Percentiles rank a stretch among this genome's conserved stretches.
Conservation (phyloP, 2,113 vertebrate genomes). For the Cariama cristata region DNA sequence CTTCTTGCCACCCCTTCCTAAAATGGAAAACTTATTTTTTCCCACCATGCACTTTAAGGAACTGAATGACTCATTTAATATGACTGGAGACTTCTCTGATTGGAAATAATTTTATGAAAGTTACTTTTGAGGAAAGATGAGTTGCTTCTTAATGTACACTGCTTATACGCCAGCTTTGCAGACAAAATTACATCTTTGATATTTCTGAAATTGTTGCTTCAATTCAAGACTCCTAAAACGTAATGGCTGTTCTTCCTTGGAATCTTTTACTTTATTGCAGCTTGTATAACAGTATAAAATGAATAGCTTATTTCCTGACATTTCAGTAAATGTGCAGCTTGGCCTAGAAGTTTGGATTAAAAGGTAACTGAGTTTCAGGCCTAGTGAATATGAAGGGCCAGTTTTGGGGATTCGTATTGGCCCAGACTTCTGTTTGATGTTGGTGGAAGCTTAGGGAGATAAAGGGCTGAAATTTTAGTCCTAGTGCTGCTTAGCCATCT, state of each 20-base stretch:
- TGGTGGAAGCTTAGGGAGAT: neutral
- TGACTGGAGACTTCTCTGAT: neutral
- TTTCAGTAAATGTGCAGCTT: neutral
- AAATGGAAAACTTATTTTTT: neutral
- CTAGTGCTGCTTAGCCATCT: neutral
- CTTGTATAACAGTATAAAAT: neutral
- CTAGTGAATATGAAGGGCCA: neutral
- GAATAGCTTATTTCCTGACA: neutral
- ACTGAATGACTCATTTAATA: neutral
- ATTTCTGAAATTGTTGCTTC: neutral
- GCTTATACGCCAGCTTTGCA: neutral
- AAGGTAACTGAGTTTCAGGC: neutral
- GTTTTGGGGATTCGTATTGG: neutral
- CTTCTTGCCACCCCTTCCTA: accelerated
- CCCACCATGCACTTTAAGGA: neutral
- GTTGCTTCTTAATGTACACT: neutral
- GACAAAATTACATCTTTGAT: neutral
- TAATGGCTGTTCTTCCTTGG: neutral
- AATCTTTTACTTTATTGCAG: neutral
- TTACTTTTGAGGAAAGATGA: neutral
- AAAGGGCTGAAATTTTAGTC: neutral
- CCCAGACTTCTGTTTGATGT: neutral
- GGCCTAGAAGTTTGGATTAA: neutral
- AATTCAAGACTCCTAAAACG: neutral
- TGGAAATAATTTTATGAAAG: neutral